Evolutionary conservation across 2,888 invertebrate species (phyloP).

Genomic region (Cartodere bifasciata): DNA sequence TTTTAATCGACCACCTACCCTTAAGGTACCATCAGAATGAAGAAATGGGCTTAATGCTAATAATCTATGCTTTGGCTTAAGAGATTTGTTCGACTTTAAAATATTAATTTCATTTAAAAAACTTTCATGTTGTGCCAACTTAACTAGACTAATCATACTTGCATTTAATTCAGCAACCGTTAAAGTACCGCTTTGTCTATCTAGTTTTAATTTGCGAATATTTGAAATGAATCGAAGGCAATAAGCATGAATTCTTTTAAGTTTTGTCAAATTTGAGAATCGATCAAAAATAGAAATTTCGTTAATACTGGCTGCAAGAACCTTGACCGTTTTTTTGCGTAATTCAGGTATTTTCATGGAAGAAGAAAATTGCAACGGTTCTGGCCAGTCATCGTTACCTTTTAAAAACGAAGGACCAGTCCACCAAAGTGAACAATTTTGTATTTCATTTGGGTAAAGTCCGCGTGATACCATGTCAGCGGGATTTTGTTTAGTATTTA

Average conservation of each 20-base stretch:
- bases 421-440: background rate
- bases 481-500: conserved; percentile 1
- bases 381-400: background rate
- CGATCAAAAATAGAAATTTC: background rate
- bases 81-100: too few species aligned
- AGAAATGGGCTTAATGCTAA: conserved; percentile 17
- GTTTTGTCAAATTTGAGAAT: conserved; percentile 1
- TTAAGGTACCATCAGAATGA: conserved; percentile 15
- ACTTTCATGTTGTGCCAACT: background rate
- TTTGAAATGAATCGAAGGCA: conserved; percentile 5
- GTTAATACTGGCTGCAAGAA: too few species aligned
- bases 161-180: background rate
- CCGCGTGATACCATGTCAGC: conserved; percentile 1
- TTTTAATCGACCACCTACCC: conserved; percentile 21
- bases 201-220: conserved; percentile 1
- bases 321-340: too few species aligned
- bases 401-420: background rate
- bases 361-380: too few species aligned
- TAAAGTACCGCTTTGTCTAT: background rate
- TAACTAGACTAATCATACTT: background rate
- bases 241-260: conserved; percentile 1
- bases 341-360: too few species aligned
- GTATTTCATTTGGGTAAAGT: background rate
- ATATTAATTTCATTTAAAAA: conserved; percentile 3
- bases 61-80: conserved; percentile 3